Base-by-base conservation (phyloP, 2,797 vertebrate species). In the Menidia menidia region DNA sequence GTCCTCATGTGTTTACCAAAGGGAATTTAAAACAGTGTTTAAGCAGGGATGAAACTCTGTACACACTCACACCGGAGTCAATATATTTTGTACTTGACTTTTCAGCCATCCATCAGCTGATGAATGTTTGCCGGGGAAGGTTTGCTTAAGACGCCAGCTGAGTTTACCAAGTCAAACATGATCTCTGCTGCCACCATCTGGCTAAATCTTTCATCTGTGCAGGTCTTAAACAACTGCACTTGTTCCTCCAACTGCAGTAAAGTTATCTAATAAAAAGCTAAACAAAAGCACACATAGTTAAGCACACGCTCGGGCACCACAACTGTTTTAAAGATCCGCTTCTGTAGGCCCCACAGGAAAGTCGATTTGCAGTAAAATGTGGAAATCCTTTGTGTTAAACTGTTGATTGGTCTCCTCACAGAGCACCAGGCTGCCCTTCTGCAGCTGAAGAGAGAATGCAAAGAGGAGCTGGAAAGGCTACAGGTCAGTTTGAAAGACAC, bases 341-440 rank as follows among this genome's bases (percentile, higher is more conserved):
- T 58, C 41, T 68, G 44, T 50, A 60, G 56, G 51, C 15, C 8
- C 0, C 18, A 18, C 59, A 48, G 4, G n/a, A 65, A 35, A 25
- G 54, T n/a, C 15, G 55, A 60, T 35, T 63, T 1, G 25, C 51
- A 72, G 32, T 63, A 25, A 71, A 54, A 47, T 52, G 14, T 15
- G 35, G 35, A 39, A 39, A 2, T n/a, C 6, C 2, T 54, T 7
- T 39, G 3, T 15, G 11, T 62, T 11, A n/a, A n/a, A 25, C 8
- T 41, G 59, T 10, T 52, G 14, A 33, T 41, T 2, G 68, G 42
- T 79, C 62, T 81, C 48, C 53, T 85, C 88, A 90, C 93, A 99
- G 98, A 98, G 86, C 98, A 98, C 80, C 97, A 99, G 87, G 95
- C 97, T 68, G 96, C 94, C 69, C 96, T 98, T 80, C 91, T 99